phyloP scores from a whole-genome alignment of 2,797 vertebrate species.

The Psittacula derbiana region DNA sequence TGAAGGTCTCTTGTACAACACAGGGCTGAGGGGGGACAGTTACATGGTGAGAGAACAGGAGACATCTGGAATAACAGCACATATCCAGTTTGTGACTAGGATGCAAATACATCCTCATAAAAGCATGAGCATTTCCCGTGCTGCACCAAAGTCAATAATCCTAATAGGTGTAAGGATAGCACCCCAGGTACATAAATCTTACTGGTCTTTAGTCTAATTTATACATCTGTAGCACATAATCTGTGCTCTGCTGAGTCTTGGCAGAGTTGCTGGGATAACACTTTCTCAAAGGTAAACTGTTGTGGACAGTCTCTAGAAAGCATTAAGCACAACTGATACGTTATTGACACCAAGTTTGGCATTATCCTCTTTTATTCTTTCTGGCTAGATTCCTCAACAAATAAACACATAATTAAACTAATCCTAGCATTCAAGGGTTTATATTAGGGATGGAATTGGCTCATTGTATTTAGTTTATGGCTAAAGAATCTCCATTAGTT shows the following conservation, averaged over 20 bases:
- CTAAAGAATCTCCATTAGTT: background rate
- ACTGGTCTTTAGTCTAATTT: background rate
- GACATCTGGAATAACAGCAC: background rate
- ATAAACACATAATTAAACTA: conserved; percentile 21
- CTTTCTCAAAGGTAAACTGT: background rate
- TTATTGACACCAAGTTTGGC: background rate
- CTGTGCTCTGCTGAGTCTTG: background rate
- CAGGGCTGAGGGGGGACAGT: background rate
- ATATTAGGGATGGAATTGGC: background rate
- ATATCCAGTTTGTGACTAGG: background rate
- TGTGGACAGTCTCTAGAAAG: background rate
- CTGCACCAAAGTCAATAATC: background rate
- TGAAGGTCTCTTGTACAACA: background rate
- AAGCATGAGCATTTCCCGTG: background rate
- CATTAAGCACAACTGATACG: background rate
- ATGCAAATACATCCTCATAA: background rate
- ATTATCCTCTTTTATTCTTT: background rate
- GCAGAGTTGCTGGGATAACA: background rate
- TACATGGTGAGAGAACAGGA: background rate
- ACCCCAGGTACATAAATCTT: background rate
- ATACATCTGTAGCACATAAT: background rate
- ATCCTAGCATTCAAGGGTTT: background rate
- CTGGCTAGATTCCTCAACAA: background rate
- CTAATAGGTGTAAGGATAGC: background rate
- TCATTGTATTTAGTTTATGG: conserved; percentile 12